Conservation (phyloP, 2,888 invertebrate species). For the Drepana falcataria region DNA sequence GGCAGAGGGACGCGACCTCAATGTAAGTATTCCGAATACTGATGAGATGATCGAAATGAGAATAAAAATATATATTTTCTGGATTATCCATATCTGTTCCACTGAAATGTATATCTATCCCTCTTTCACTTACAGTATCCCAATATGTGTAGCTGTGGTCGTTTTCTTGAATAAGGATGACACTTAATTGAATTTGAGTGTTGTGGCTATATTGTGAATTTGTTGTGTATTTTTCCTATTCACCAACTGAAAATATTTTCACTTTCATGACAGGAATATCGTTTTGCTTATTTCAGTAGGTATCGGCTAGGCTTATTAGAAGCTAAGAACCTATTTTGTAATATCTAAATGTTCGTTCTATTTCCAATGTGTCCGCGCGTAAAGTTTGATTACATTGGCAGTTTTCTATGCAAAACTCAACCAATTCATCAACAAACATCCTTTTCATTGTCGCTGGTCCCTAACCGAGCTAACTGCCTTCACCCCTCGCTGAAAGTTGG, state of each 20-base stretch:
- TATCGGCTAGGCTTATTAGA: slow-evolving; percentile 12
- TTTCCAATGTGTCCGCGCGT: no score
- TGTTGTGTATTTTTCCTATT: neutral
- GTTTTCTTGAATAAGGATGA: neutral
- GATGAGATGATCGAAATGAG: slow-evolving; percentile 31
- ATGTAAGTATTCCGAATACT: slow-evolving; percentile 38
- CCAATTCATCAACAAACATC: no score
- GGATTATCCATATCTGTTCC: slow-evolving; percentile 17
- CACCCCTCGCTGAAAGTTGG: no score
- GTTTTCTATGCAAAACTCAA: no score
- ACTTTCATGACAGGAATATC: neutral
- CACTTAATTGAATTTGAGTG: neutral
- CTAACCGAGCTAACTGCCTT: no score
- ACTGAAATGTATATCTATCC: neutral
- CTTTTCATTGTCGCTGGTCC: no score
- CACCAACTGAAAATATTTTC: neutral
- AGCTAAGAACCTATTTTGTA: slow-evolving; percentile 14
- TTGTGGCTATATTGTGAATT: neutral
- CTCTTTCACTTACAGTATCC: neutral
- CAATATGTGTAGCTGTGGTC: neutral
- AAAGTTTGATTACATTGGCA: no score
- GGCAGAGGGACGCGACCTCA: slow-evolving; percentile 29
- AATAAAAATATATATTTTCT: slow-evolving; percentile 21
- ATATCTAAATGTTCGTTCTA: no score
- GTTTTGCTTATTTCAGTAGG: neutral